Evolutionary conservation across 2,888 invertebrate species (phyloP).

Genomic region (Oasisia sp.): DNA sequence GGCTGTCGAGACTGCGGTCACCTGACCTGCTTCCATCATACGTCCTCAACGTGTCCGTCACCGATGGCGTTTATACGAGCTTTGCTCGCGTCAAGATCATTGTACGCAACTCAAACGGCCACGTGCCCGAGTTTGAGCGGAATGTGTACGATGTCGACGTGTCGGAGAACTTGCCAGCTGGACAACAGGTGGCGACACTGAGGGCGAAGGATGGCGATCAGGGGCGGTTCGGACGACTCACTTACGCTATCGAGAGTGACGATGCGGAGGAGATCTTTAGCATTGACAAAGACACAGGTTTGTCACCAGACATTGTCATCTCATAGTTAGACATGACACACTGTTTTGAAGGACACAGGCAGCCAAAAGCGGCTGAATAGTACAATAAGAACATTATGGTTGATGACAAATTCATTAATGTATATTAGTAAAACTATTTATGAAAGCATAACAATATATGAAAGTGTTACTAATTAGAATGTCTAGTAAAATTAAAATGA

Average conservation of each 20-base stretch:
- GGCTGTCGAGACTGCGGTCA: constrained; percentile 79
- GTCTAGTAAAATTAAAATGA: too few relatives aligned
- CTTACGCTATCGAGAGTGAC: constrained; percentile 68
- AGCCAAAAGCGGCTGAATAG: too few relatives aligned
- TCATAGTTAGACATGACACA: not conserved
- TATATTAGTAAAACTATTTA: too few relatives aligned
- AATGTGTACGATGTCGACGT: constrained; percentile 81
- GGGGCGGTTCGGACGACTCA: constrained; percentile 76
- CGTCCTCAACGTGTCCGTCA: constrained; percentile 89
- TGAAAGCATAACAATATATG: too few relatives aligned
- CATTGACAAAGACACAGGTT: constrained; percentile 67
- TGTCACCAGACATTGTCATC: constrained; percentile 46
- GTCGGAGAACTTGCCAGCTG: constrained; percentile 82
- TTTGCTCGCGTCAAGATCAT: constrained; percentile 73
- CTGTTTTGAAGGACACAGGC: not conserved
- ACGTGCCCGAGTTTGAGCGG: constrained; percentile 83
- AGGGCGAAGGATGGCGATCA: constrained; percentile 81
- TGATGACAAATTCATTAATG: too few relatives aligned
- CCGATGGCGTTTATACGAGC: constrained; percentile 93
- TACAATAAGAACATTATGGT: too few relatives aligned
- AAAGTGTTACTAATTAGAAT: too few relatives aligned
- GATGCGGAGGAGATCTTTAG: constrained; percentile 63
- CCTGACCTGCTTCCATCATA: constrained; percentile 76
- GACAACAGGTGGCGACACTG: constrained; percentile 79
- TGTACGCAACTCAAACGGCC: constrained; percentile 73